Conservation (phyloP, 2,888 invertebrate species). For the Drosophila lutescens region DNA sequence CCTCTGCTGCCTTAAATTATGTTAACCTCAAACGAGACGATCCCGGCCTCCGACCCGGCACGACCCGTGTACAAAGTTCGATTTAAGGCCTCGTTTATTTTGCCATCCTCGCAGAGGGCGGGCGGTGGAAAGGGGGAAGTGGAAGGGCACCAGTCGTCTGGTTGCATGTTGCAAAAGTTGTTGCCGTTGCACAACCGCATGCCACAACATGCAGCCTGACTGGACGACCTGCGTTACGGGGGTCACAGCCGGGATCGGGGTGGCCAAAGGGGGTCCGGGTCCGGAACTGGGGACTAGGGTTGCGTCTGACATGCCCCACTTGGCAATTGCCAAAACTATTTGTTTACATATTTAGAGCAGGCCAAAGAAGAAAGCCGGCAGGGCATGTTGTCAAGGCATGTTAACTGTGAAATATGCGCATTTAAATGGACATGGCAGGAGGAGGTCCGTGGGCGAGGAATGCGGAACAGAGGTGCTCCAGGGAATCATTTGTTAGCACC, state of each 20-base stretch:
- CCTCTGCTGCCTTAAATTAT: constrained; percentile 72
- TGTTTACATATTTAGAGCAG: constrained; percentile 80
- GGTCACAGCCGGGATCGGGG: not conserved
- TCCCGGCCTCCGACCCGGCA: constrained; percentile 47
- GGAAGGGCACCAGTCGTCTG: constrained; percentile 51
- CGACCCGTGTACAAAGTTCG: constrained; percentile 75
- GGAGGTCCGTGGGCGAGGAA: not conserved
- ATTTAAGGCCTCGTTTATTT: constrained; percentile 82
- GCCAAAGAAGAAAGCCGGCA: constrained; percentile 67
- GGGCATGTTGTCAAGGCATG: constrained; percentile 81
- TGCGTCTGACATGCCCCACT: constrained; percentile 70
- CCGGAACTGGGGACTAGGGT: not conserved
- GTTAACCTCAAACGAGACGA: constrained; percentile 77
- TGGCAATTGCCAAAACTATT: constrained; percentile 80
- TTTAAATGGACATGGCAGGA: constrained; percentile 60
- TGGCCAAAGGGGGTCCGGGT: not conserved
- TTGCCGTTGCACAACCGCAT: constrained; percentile 78
- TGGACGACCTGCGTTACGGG: constrained; percentile 26
- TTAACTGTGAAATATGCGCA: constrained; percentile 80
- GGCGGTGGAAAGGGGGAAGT: not conserved
- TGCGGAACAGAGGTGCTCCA: not conserved
- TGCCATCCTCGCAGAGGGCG: constrained; percentile 56
- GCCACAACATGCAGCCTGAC: constrained; percentile 70
- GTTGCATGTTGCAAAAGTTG: constrained; percentile 79
- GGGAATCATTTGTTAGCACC: constrained; percentile 24